These are phyloP conservation scores for Ypsolopha sequella DNA, from an alignment of 2,888 invertebrate species.

Conservation along the genomic window DNA sequence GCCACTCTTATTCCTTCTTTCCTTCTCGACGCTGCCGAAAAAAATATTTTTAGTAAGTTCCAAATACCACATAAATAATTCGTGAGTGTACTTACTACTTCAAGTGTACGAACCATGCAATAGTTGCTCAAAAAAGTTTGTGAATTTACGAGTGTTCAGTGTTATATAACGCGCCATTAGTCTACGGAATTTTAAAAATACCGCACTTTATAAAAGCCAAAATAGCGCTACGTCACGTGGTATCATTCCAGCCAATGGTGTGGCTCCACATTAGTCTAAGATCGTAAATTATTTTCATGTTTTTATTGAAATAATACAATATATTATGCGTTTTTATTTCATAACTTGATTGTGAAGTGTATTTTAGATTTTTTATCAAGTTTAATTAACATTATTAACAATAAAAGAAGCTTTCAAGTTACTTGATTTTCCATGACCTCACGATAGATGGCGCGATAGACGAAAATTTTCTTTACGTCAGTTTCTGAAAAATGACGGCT, in stretches of 20 bases:
- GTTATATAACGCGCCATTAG: slow-evolving; percentile 56
- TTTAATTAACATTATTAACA: neutral
- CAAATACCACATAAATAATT: slow-evolving; percentile 21
- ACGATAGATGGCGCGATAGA: slow-evolving; percentile 13
- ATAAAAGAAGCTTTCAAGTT: neutral
- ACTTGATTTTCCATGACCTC: neutral
- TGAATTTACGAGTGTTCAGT: slow-evolving; percentile 51
- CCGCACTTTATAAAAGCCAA: slow-evolving; percentile 67
- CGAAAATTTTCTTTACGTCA: slow-evolving; percentile 25
- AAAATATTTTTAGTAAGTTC: slow-evolving; percentile 61
- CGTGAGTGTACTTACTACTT: slow-evolving; percentile 38
- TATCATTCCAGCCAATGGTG: slow-evolving; percentile 58
- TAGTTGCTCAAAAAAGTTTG: slow-evolving; percentile 20
- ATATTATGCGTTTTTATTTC: neutral
- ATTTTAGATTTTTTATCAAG: neutral
- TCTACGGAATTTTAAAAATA: slow-evolving; percentile 63
- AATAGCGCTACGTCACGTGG: slow-evolving; percentile 67
- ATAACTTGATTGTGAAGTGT: neutral
- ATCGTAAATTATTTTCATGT: slow-evolving; percentile 1
- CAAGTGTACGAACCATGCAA: slow-evolving; percentile 24
- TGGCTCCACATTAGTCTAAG: slow-evolving; percentile 60
- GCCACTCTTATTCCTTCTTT: slow-evolving; percentile 70
- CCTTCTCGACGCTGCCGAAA: slow-evolving; percentile 69
- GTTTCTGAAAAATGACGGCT: slow-evolving; percentile 64
- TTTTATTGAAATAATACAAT: slow-evolving; percentile 3